Conservation (phyloP, 2,797 vertebrate species). For the Pipistrellus pipistrellus region DNA sequence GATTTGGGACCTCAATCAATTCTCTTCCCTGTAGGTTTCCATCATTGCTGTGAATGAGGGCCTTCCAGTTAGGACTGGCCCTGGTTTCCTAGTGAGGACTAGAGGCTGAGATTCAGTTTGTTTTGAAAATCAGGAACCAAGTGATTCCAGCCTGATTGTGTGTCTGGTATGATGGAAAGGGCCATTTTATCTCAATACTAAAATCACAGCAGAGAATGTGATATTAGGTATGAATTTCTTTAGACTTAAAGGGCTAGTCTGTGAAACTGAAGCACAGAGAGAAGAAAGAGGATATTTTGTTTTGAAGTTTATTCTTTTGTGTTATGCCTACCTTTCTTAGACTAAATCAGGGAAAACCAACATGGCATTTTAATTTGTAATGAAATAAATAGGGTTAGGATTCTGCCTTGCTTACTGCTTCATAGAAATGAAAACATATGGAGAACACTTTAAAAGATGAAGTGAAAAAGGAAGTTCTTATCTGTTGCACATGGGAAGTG, state of each 20-base stretch:
- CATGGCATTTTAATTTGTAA: conserved; percentile 51
- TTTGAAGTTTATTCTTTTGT: conserved; percentile 47
- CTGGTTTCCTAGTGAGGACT: not conserved
- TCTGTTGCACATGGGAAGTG: not conserved
- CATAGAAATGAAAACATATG: conserved; percentile 37
- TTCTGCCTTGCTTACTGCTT: conserved; percentile 30
- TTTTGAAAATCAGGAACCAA: not conserved
- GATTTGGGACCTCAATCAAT: not conserved
- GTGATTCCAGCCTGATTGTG: not conserved
- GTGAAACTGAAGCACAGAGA: not conserved
- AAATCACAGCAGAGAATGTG: conserved; percentile 17
- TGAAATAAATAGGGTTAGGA: not conserved
- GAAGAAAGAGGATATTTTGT: not conserved
- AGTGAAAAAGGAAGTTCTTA: not conserved
- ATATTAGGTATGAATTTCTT: conserved; percentile 24
- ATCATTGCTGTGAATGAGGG: not conserved
- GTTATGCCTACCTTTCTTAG: conserved; percentile 21
- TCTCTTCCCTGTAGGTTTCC: not conserved
- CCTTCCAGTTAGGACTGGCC: not conserved
- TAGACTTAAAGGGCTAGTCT: not conserved
- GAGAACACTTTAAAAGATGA: conserved; percentile 35
- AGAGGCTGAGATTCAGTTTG: not conserved
- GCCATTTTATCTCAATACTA: not conserved
- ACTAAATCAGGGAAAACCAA: conserved; percentile 44
- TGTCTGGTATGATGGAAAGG: not conserved